Base-by-base conservation (phyloP, 2,888 invertebrate species). In the Hyalella azteca region DNA sequence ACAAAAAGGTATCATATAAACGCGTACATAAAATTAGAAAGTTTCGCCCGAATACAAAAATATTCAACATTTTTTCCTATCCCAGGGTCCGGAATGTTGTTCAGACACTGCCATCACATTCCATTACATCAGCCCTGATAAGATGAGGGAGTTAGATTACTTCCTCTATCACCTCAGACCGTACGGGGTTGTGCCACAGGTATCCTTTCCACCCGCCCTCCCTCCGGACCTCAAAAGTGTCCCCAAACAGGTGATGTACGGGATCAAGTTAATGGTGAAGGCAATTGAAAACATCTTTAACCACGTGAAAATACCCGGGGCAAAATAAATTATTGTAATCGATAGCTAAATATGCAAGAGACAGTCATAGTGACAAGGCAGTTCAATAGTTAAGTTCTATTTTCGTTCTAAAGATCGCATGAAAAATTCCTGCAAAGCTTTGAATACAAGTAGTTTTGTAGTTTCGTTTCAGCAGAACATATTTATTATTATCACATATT, bases 61-160 rank as follows among this genome's bases (percentile, higher is more conserved):
- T 26, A 26, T 2, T 40, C 41, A 48, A 81, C 78, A 32, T 73
- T 19, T 2, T 26, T 15, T 13, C 3, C 22, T 96, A 95, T 87
- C 95, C 95, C 0, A 75, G 75, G 75, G 75, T 96, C 96, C 87
- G 94, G 94, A 88, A 96, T 97, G 0, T 91, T 98, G 40, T 26
- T 75, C 75, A 5, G 75, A 75, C 75, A 75, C 75, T 3, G 75
- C 75, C 40, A 41, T 75, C 19, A 94, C 96, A 0, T 97, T 98
- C 89, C 97, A 97, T 89, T 97, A 97, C 88, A 93, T 96, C 0
- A 90, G 91, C n/a, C 94, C 96, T 0, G 92, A 94, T 86, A 92
- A 94, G 88, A 96, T 98, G 94, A 97, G 98, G 87, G 94, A 95
- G 11, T 87, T 97, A 81, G 97, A 98, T 86, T 98, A 97, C 88